Evolutionary conservation across 2,113 vertebrate genomes (phyloP), one percentile per base, ranked within the genome.

Genomic region (Thamnaconus septentrionalis): DNA sequence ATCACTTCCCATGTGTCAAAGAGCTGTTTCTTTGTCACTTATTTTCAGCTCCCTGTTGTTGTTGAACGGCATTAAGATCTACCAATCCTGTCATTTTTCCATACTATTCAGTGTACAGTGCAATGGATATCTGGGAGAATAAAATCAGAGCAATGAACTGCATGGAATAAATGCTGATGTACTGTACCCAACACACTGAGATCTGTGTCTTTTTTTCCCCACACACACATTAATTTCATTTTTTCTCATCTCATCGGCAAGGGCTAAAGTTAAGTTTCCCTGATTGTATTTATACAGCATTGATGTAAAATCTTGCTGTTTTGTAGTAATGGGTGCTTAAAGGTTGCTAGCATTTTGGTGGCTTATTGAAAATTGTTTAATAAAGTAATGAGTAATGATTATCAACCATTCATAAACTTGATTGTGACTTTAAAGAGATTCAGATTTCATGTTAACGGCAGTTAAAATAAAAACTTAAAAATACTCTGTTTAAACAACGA

Each of bases 101-200:
- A 85, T 87, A 91, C 90, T 91, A 85, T 93, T 85, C 92, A 88
- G 87, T 94, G 91, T 94, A 93, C 91, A 93, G 91, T 91, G 88
- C 88, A 90, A 86, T 78, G 86, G 91, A 88, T 91, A 90, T 90
- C 89, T 91, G 90, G 93, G 91, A 80, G 86, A 94, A 93, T 89
- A 77, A 90, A 93, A 94, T 94, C 90, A 91, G 91, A 93, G 92
- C 93, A 94, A 94, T 94, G 91, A 91, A 87, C 92, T 93, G 93
- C 95, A 96, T 96, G 94, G 93, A 95, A 96, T 98, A 96, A 96
- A 96, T 92, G 92, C 94, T 95, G 93, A 92, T 92, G 93, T 92
- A 94, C 91, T 93, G 94, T 92, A 93, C 77, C 55, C 77, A 80
- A 86, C 75, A 59, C 73, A 54, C 6, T 7, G 6, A 49, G 42